phyloP scores from a whole-genome alignment of 2,888 invertebrate species.

The Uropetala carovei region DNA sequence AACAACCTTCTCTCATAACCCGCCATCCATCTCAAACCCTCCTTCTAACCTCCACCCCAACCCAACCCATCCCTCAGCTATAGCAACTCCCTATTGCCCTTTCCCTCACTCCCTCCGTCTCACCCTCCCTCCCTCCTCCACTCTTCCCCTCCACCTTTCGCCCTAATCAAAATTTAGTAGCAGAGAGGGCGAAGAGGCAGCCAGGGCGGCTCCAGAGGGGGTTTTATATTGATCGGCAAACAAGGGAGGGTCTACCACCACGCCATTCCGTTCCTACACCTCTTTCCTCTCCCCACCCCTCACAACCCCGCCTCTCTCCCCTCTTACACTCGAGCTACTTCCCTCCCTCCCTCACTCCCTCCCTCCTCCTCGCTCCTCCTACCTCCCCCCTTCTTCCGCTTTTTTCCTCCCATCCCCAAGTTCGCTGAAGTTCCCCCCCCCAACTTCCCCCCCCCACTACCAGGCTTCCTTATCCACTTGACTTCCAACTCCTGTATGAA shows the following conservation, averaged over 20 bases:
- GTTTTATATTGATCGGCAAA: constrained; percentile 32
- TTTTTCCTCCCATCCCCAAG: background rate
- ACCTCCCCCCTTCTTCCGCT: background rate
- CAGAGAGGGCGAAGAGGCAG: constrained; percentile 29
- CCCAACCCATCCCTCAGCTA: too few relatives aligned
- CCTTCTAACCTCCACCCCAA: background rate
- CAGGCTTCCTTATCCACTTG: background rate
- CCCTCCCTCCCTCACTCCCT: background rate
- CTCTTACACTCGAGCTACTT: background rate
- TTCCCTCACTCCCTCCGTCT: background rate
- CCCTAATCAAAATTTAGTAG: constrained; percentile 35
- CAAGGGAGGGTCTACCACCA: constrained; percentile 23
- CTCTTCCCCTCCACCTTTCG: constrained; percentile 25
- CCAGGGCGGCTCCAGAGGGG: constrained; percentile 7
- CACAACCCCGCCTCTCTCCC: background rate
- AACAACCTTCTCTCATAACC: background rate
- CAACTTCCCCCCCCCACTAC: background rate
- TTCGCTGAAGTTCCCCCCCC: background rate
- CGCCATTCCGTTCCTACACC: background rate
- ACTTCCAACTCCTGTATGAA: background rate
- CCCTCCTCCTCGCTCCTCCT: background rate
- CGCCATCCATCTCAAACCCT: constrained; percentile 13
- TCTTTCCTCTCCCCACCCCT: constrained; percentile 9
- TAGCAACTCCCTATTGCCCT: background rate
- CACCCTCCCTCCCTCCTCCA: too few relatives aligned